phyloP scores from a whole-genome alignment of 2,113 vertebrate species.

The Antennarius striatus region DNA sequence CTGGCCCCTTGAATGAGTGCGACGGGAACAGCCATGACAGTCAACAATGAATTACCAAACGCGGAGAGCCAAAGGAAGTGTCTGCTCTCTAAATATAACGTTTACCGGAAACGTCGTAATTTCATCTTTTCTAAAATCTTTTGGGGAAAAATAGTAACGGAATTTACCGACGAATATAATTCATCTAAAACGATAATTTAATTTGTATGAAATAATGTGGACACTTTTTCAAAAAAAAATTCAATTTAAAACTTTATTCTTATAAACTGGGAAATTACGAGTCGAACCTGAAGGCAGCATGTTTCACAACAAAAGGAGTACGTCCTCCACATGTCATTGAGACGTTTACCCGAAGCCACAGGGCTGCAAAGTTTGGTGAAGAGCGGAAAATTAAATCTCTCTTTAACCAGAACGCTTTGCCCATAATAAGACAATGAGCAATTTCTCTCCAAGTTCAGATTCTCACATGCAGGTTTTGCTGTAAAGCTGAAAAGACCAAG shows the following conservation, averaged over 20 bases:
- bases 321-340: constrained; percentile 19
- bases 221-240: neutral
- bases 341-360: no score
- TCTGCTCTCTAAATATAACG: neutral
- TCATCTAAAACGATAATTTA: no score
- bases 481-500: no score
- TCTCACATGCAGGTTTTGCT: no score
- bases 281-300: constrained; percentile 1
- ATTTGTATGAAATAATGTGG: rapidly evolving
- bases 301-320: constrained; percentile 34
- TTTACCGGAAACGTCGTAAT: neutral
- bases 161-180: rapidly evolving
- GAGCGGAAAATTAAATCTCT: no score
- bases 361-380: no score
- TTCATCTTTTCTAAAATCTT: rapidly evolving
- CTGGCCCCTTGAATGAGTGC: constrained; percentile 69
- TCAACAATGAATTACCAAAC: neutral
- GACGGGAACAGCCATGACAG: constrained; percentile 60
- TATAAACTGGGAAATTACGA: rapidly evolving
- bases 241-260: neutral
- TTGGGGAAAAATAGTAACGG: rapidly evolving
- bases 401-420: no score
- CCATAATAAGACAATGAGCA: no score
- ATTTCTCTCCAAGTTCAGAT: no score
- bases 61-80: no score